Conservation (phyloP, 2,797 vertebrate species). For the Poecilia velifera region DNA sequence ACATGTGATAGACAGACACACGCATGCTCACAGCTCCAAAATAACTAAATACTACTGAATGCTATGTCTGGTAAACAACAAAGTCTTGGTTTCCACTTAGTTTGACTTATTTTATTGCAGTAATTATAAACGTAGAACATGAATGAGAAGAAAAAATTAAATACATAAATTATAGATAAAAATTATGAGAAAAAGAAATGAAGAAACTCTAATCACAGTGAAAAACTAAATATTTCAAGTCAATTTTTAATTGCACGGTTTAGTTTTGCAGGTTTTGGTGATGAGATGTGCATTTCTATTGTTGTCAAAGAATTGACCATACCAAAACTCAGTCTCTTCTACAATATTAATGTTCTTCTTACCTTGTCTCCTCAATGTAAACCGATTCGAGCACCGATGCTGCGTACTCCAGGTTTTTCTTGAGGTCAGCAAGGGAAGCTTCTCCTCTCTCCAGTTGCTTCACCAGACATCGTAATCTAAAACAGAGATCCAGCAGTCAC, state of each 20-base stretch:
- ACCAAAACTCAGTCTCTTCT: slow-evolving; percentile 3
- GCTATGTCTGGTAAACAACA: not conserved
- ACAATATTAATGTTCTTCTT: slow-evolving; percentile 49
- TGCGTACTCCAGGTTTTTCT: slow-evolving; percentile 98
- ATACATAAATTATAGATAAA: not conserved
- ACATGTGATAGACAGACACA: not conserved
- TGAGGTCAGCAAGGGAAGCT: slow-evolving; percentile 92
- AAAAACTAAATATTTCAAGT: slow-evolving; percentile 5
- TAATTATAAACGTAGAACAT: not conserved
- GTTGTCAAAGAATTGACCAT: slow-evolving; percentile 29
- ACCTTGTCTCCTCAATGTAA: slow-evolving; percentile 98
- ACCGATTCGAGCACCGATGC: slow-evolving; percentile 95
- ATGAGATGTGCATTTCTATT: slow-evolving; percentile 3
- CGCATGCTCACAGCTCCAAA: not conserved
- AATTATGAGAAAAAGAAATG: not conserved
- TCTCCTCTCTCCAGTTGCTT: slow-evolving; percentile 97
- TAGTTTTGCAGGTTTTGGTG: slow-evolving; percentile 23
- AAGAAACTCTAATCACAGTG: not conserved
- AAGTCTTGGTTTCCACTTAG: not conserved
- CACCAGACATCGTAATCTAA: slow-evolving; percentile 93
- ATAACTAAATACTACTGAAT: not conserved
- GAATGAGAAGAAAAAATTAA: not conserved
- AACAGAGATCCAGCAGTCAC: slow-evolving; percentile 62
- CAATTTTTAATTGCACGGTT: slow-evolving; percentile 27
- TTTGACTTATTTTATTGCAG: not conserved